Percentiles rank a stretch among this genome's conserved stretches.
phyloP scores from a whole-genome alignment of 2,113 vertebrate species.

The Polyodon spathula region DNA sequence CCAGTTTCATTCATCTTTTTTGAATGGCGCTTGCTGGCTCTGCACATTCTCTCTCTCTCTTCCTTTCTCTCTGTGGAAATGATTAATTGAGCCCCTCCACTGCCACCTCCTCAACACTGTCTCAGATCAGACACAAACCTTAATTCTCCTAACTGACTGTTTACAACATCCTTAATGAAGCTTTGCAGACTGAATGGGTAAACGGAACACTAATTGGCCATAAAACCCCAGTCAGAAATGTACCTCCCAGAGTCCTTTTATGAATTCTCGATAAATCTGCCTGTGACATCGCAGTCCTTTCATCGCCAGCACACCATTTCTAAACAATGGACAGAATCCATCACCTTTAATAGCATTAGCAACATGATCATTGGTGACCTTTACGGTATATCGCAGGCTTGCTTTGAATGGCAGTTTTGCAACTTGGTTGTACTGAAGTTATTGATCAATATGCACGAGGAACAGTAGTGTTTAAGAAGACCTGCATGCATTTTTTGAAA shows the following conservation, averaged over 20 bases:
- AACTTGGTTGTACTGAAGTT: too few species aligned
- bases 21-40: conserved; percentile 18
- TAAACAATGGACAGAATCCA: neutral
- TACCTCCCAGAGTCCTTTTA: conserved; percentile 6
- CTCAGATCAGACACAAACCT: conserved; percentile 23
- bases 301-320: neutral
- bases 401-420: too few species aligned
- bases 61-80: conserved; percentile 24
- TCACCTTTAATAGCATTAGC: too few species aligned
- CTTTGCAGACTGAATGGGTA: neutral
- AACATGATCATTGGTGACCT: too few species aligned
- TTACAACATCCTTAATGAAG: conserved; percentile 17
- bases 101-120: conserved; percentile 26
- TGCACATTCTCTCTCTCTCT: conserved; percentile 22
- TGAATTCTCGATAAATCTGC: too few species aligned
- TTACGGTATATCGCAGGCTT: too few species aligned
- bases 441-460: too few species aligned
- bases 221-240: neutral
- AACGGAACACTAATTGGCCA: neutral
- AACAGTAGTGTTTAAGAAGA: too few species aligned
- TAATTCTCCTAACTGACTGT: conserved; percentile 42
- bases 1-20: neutral
- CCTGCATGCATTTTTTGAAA: too few species aligned
- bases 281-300: neutral
- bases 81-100: conserved; percentile 32